Evolutionary conservation across 2,888 invertebrate genomes (phyloP).

Genomic region (Pterostichus madidus): DNA sequence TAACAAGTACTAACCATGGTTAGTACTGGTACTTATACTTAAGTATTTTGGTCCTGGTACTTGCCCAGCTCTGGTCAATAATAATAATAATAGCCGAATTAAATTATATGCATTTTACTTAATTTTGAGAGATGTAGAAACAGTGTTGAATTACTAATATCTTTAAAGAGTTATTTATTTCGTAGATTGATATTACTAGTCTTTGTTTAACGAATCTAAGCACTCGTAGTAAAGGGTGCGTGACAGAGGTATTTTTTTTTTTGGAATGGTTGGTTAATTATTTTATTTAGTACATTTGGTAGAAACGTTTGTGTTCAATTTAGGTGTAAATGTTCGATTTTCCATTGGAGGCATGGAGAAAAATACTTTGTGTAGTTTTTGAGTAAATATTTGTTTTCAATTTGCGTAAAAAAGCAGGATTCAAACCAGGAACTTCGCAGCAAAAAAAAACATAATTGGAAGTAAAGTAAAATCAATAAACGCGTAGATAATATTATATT

Average conservation of each 20-base stretch:
- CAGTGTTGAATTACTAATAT: no score
- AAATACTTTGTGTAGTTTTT: constrained; percentile 55
- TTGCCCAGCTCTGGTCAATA: no score
- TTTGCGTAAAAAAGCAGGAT: constrained; percentile 54
- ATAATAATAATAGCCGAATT: no score
- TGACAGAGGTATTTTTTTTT: neutral
- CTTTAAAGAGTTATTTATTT: no score
- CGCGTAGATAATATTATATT: constrained; percentile 47
- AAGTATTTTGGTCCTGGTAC: no score
- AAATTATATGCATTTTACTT: no score
- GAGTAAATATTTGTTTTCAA: constrained; percentile 54
- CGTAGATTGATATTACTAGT: no score
- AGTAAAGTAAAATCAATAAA: constrained; percentile 53
- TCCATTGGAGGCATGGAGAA: neutral
- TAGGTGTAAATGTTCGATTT: constrained; percentile 30
- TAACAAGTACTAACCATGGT: no score
- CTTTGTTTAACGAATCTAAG: no score
- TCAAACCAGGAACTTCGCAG: constrained; percentile 31
- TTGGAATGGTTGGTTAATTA: no score
- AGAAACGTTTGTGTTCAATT: constrained; percentile 33
- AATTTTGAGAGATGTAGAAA: no score
- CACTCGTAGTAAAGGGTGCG: neutral
- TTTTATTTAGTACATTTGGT: neutral
- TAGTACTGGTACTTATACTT: no score
- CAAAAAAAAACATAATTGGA: constrained; percentile 47